Conservation (phyloP, 2,113 vertebrate species). For the Dicrurus megarhynchus region DNA sequence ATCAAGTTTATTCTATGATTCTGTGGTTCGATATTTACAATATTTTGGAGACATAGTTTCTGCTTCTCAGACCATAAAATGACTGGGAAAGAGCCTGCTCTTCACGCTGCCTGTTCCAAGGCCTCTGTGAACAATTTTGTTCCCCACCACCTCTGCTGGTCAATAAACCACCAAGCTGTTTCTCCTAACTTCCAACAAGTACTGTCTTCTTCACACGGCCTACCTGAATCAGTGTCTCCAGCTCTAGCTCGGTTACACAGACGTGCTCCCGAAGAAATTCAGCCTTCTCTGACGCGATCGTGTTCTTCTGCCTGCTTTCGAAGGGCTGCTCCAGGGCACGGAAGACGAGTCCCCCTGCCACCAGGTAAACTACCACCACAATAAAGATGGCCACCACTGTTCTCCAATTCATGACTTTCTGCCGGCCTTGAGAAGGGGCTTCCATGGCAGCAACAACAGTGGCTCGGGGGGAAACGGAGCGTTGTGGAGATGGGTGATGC, state of each 20-base stretch:
- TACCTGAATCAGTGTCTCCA: conserved; percentile 92
- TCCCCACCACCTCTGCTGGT: neutral
- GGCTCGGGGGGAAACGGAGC: conserved; percentile 84
- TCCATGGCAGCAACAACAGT: conserved; percentile 91
- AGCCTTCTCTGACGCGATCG: conserved; percentile 87
- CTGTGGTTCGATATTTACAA: neutral
- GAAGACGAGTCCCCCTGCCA: conserved; percentile 89
- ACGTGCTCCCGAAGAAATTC: conserved; percentile 85
- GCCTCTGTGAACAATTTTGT: neutral
- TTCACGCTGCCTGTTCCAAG: neutral
- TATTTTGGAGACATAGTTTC: neutral
- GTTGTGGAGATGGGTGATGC: conserved; percentile 79
- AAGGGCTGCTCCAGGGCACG: conserved; percentile 89
- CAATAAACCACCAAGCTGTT: neutral
- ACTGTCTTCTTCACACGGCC: neutral
- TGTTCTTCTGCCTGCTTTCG: conserved; percentile 89
- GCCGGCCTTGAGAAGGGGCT: conserved; percentile 75
- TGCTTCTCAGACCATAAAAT: neutral
- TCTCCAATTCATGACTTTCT: conserved; percentile 98
- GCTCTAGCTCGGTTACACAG: conserved; percentile 85
- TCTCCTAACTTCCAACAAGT: neutral
- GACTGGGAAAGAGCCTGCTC: neutral
- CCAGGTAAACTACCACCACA: conserved; percentile 90
- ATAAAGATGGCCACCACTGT: conserved; percentile 93
- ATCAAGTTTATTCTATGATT: neutral